Evolutionary conservation across 2,888 invertebrate species (phyloP).

Genomic region (Eupithecia dodoneata): DNA sequence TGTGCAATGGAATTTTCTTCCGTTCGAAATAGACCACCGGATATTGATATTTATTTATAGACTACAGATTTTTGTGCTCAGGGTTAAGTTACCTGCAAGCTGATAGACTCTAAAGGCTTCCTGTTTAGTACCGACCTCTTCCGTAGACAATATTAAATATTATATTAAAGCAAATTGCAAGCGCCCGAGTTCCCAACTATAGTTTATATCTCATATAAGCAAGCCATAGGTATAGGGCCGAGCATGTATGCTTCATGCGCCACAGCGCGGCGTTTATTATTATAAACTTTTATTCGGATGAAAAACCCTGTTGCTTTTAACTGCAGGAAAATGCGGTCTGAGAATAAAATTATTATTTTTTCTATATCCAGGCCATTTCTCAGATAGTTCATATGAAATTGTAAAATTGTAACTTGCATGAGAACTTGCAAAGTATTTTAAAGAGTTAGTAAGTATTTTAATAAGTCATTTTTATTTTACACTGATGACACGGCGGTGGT

Average conservation of each 20-base stretch:
- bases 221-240: background rate
- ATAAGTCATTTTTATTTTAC: too few species aligned
- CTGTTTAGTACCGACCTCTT: background rate
- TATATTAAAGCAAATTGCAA: background rate
- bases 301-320: background rate
- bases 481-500: too few species aligned
- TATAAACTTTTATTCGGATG: background rate
- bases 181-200: background rate
- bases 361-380: background rate
- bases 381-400: background rate
- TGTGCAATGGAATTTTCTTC: slow-evolving; percentile 1
- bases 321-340: background rate
- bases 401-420: background rate
- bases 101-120: background rate
- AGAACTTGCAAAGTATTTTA: background rate
- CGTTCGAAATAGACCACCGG: background rate
- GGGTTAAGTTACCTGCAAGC: background rate
- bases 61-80: background rate
- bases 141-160: background rate
- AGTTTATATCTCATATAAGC: background rate
- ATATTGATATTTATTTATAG: background rate
- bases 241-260: background rate
- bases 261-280: background rate
- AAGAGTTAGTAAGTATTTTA: too few species aligned
- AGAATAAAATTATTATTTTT: background rate